A percentile compares a stretch with the other conserved stretches of the same genome.
These are phyloP conservation scores for Agrotis puta DNA, from an alignment of 2,888 invertebrate genomes.

Conservation along the genomic window DNA sequence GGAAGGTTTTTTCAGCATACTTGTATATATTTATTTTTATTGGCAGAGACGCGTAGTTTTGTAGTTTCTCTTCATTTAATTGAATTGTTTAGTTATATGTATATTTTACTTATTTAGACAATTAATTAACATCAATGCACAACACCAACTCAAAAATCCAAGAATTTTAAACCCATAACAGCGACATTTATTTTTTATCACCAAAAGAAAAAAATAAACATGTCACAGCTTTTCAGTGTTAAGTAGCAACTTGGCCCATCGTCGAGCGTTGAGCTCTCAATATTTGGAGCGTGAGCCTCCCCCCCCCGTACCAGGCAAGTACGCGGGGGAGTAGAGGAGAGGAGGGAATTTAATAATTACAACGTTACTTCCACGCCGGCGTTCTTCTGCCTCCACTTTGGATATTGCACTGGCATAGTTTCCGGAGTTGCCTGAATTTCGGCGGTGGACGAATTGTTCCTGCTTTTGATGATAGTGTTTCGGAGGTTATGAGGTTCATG, in stretches of 20 bases:
- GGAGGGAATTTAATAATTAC: slow-evolving; percentile 83
- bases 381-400: slow-evolving; percentile 47
- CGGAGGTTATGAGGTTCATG: slow-evolving; percentile 5
- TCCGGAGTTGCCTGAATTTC: slow-evolving; percentile 31
- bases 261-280: slow-evolving; percentile 52
- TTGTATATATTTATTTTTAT: no score
- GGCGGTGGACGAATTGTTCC: slow-evolving; percentile 26
- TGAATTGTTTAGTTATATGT: no score
- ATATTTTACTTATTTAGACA: no score
- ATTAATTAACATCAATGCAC: background rate
- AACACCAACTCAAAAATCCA: background rate
- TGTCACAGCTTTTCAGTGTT: slow-evolving; percentile 44
- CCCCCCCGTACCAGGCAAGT: slow-evolving; percentile 35
- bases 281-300: slow-evolving; percentile 71
- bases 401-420: slow-evolving; percentile 59
- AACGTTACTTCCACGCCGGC: slow-evolving; percentile 73
- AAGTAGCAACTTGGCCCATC: slow-evolving; percentile 47
- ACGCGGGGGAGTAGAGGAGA: slow-evolving; percentile 52
- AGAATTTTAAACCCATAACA: background rate
- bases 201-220: slow-evolving; percentile 37
- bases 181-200: background rate
- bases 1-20: no score
- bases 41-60: no score
- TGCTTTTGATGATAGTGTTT: slow-evolving; percentile 24
- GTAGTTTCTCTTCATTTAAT: no score